Evolutionary conservation across 37 sponge, comb jelly and placozoan genomes (phyloP).

Genomic region (Agelas oroides): DNA sequence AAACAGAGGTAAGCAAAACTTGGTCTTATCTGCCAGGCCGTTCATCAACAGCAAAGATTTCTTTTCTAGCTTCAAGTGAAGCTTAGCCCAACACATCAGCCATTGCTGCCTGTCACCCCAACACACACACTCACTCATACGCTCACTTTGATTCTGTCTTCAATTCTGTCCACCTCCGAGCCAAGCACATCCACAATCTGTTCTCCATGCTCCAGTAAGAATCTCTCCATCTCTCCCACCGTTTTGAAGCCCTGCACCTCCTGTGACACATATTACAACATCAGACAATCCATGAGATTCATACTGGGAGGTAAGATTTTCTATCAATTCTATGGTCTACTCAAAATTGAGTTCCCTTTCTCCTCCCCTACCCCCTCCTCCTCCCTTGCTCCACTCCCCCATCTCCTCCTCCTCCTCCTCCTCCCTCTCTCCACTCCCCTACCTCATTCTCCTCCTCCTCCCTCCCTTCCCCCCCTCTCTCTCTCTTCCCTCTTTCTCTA

Average conservation of each 20-base stretch:
- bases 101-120: not conserved
- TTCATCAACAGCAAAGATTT: too few species aligned
- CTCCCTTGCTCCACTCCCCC: too few species aligned
- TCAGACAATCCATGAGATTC: not conserved
- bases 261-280: conserved; percentile 26
- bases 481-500: too few species aligned
- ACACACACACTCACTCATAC: not conserved
- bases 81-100: too few species aligned
- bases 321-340: not conserved
- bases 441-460: too few species aligned
- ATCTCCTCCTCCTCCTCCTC: too few species aligned
- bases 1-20: too few species aligned
- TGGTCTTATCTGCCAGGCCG: too few species aligned
- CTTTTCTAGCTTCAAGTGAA: too few species aligned
- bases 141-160: conserved; percentile 80
- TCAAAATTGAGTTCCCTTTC: not conserved
- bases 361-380: too few species aligned
- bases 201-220: conserved; percentile 91
- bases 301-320: not conserved
- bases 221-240: conserved; percentile 78
- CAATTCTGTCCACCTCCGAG: conserved; percentile 89
- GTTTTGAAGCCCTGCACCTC: conserved; percentile 67
- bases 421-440: too few species aligned
- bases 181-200: conserved; percentile 87
- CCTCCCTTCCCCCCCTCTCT: too few species aligned